A percentile compares a stretch with the other conserved stretches of the same genome.
phyloP scores from a whole-genome alignment of 2,113 vertebrate species.

The Hucho hucho region DNA sequence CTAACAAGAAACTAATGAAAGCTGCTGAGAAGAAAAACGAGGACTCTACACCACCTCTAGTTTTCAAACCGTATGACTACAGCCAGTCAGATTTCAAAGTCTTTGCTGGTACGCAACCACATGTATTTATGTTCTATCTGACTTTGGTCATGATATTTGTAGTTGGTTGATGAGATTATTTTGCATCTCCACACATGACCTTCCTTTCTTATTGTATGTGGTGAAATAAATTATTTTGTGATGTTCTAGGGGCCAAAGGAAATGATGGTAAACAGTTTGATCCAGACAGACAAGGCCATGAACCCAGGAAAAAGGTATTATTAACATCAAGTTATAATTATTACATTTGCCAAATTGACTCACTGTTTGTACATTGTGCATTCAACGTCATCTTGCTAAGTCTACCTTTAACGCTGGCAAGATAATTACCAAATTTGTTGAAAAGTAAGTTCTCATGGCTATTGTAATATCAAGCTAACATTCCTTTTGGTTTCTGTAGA shows the following conservation, averaged over 20 bases:
- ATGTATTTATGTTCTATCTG: not conserved
- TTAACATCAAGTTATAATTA: not conserved
- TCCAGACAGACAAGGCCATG: conserved; percentile 74
- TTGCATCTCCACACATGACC: not conserved
- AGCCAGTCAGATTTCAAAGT: conserved; percentile 86
- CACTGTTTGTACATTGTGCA: too few relatives aligned
- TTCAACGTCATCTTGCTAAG: too few relatives aligned
- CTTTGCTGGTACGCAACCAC: conserved; percentile 81
- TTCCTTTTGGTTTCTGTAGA: conserved; percentile 67
- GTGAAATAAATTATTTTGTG: not conserved
- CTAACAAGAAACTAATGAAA: conserved; percentile 79
- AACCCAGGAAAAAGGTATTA: conserved; percentile 70
- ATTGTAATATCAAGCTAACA: not conserved
- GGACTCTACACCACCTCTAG: conserved; percentile 45
- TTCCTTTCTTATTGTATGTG: not conserved
- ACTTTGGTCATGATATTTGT: not conserved
- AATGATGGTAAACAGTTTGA: conserved; percentile 84
- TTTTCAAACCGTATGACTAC: conserved; percentile 91
- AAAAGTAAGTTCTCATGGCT: too few relatives aligned
- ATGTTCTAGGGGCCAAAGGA: conserved; percentile 64
- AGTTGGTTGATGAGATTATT: not conserved
- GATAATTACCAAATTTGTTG: too few relatives aligned
- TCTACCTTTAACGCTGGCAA: too few relatives aligned
- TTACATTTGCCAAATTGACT: not conserved
- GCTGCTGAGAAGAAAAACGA: conserved; percentile 59